Evolutionary conservation across 2,888 invertebrate species (phyloP), one percentile per base, ranked within the genome.

Genomic region (Druceiella hillmani): DNA sequence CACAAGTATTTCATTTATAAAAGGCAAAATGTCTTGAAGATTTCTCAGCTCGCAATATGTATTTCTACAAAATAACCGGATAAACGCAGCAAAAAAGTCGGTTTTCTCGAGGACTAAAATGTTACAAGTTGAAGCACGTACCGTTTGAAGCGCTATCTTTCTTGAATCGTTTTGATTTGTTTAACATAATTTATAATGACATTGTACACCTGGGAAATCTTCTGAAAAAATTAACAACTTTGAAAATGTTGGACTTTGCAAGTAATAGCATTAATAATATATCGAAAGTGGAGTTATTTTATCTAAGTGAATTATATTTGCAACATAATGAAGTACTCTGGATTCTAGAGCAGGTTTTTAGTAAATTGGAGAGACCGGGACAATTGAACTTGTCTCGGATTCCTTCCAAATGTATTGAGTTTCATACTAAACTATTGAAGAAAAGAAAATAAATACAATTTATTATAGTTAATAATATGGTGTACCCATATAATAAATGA

Each of bases 131-230:
- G 50, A 86, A 86, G 48, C 69, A 85, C 48, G 61, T 93, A 43
- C 89, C 90, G 41, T 83, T 84, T 55, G 91, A n/a, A n/a, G n/a
- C n/a, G n/a, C 90, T 60, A 78, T 91, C 47, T 74, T 93, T 50
- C 81, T 84, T 51, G 89, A 89, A 3, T 66, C 93, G 33, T 73
- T 68, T 93, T 35, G 75, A 83, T 41, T 70, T 85, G 41, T 70
- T 93, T 32, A 92, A 93, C 66, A 73, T 92, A 38, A 88, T 90
- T 11, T 83, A 83, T 58, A 93, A 93, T 61, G 79, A 80, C 46
- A 71, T 93, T 36, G 84, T 85, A 57, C 85, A 85, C 45, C 70
- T 90, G 49, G 87, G 88, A 58, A 83, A 87, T 52, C 89, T 90
- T 57, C 81, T 87, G 6, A 66, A 74, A 30, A 87, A 90, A 59